A percentile compares a stretch with the other conserved stretches of the same genome.
Evolutionary conservation across 2,113 vertebrate species (phyloP).

Genomic region (Leucopsar rothschildi): DNA sequence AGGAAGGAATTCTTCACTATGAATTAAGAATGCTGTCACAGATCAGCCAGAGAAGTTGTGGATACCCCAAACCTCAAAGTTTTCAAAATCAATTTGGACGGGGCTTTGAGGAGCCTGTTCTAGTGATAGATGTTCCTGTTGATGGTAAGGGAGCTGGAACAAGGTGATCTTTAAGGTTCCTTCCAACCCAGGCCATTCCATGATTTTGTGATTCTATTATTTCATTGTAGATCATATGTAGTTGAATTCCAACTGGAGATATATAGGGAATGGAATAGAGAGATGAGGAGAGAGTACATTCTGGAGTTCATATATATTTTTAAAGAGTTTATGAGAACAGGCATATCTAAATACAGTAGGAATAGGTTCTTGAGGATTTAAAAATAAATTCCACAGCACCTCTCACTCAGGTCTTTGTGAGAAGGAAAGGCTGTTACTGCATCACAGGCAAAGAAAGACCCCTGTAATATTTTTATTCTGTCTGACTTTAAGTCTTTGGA

Average conservation of each 20-base stretch:
- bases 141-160: not conserved
- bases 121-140: not conserved
- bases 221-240: not conserved
- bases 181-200: not conserved
- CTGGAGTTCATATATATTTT: not conserved
- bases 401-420: not conserved
- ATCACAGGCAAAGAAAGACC: not conserved
- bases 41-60: not conserved
- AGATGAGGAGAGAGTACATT: not conserved
- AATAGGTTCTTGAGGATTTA: not conserved
- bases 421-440: not conserved
- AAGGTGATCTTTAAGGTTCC: not conserved
- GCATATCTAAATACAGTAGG: not conserved
- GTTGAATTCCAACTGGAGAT: not conserved
- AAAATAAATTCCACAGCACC: not conserved
- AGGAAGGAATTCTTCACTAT: not conserved
- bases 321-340: not conserved
- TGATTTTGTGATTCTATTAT: not conserved
- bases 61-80: not conserved
- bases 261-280: not conserved
- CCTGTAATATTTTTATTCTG: not conserved
- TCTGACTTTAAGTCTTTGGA: not conserved
- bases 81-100: rapidly evolving
- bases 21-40: not conserved
- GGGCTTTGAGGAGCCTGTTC: not conserved